Evolutionary conservation across 2,888 invertebrate genomes (phyloP).

Genomic region (Anorthoa munda): DNA sequence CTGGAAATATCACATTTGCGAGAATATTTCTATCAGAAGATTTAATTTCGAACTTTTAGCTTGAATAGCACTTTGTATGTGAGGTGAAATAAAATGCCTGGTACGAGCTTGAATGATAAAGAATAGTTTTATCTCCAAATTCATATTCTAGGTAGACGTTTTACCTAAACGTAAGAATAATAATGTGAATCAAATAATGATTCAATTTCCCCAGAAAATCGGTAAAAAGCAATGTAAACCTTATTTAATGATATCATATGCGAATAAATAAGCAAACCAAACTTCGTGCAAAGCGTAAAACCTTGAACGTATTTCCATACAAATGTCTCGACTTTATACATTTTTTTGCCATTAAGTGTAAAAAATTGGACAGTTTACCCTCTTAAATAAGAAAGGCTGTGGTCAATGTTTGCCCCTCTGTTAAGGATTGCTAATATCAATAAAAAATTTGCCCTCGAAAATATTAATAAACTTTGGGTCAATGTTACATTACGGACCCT

Average conservation of each 20-base stretch:
- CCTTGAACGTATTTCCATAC: slow-evolving; percentile 60
- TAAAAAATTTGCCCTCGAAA: slow-evolving; percentile 49
- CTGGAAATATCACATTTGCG: slow-evolving; percentile 35
- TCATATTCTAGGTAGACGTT: background rate
- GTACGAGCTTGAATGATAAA: background rate
- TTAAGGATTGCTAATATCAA: slow-evolving; percentile 59
- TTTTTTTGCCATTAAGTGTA: slow-evolving; percentile 58
- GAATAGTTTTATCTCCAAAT: background rate
- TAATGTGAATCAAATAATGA: background rate
- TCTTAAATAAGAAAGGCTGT: slow-evolving; percentile 53
- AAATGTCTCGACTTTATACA: slow-evolving; percentile 57
- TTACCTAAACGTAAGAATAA: background rate
- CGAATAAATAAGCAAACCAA: slow-evolving; percentile 57
- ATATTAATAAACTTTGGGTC: slow-evolving; percentile 60
- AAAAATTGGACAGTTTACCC: slow-evolving; percentile 59
- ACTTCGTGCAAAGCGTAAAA: slow-evolving; percentile 49
- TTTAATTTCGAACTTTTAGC: slow-evolving; percentile 10
- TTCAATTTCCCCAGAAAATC: background rate
- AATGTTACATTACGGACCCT: slow-evolving; percentile 53
- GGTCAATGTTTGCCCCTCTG: slow-evolving; percentile 55
- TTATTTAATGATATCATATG: slow-evolving; percentile 40
- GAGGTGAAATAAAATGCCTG: background rate
- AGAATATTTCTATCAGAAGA: slow-evolving; percentile 22
- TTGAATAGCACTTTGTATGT: background rate
- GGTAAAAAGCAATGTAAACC: slow-evolving; percentile 18